Conservation (phyloP, 2,113 vertebrate genomes). For the Pelecanoides urinatrix region DNA sequence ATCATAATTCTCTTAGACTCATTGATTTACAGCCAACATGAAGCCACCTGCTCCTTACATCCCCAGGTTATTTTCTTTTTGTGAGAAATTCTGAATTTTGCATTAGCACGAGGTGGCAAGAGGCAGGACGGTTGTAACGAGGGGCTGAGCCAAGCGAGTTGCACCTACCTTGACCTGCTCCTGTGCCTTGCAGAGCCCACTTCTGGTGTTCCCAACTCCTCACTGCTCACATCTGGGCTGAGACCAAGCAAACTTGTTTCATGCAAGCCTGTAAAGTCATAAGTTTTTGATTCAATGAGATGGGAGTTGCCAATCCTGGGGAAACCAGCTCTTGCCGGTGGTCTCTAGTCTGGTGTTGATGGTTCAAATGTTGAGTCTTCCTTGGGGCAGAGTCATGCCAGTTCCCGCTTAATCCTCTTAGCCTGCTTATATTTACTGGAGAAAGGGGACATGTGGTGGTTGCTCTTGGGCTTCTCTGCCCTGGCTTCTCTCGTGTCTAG, state of each 20-base stretch:
- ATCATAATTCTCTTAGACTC: neutral
- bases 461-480: neutral
- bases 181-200: neutral
- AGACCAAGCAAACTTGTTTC: neutral
- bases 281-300: neutral
- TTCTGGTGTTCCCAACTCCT: neutral
- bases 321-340: neutral
- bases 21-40: neutral
- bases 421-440: neutral
- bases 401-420: neutral
- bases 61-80: neutral
- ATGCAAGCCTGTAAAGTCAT: rapidly evolving
- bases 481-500: rapidly evolving
- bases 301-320: neutral
- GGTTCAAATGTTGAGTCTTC: neutral
- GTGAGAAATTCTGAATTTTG: neutral
- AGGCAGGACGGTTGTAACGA: neutral
- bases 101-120: neutral
- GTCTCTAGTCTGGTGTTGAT: neutral
- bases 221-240: neutral
- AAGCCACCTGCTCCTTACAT: neutral
- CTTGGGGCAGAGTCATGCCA: neutral
- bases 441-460: neutral
- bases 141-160: neutral
- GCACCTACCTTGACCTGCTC: neutral